A percentile compares a stretch with the other conserved stretches of the same genome.
These are phyloP conservation scores for Heteromurus nitidus DNA, from an alignment of 2,888 invertebrate species.

Conservation along the genomic window DNA sequence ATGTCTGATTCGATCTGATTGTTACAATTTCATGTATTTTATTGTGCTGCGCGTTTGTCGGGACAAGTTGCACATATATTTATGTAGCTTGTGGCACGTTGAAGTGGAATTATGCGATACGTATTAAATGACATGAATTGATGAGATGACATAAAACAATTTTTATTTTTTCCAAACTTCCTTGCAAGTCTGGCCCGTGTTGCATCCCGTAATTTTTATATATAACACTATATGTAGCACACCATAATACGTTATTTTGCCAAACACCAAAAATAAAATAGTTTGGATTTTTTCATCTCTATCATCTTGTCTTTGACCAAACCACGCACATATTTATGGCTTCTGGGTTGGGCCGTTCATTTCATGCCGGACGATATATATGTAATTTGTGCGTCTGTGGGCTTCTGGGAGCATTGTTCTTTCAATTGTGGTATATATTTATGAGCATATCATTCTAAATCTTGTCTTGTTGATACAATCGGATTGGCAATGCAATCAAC, in stretches of 20 bases:
- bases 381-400: slow-evolving; percentile 8
- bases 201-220: too few relatives aligned
- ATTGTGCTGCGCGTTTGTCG: background rate
- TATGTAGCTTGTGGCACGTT: too few relatives aligned
- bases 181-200: background rate
- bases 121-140: background rate
- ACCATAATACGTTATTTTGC: too few relatives aligned
- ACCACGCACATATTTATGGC: slow-evolving; percentile 26
- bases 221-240: too few relatives aligned
- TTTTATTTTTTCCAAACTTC: background rate
- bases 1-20: slow-evolving; percentile 8
- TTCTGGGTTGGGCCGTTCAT: slow-evolving; percentile 31
- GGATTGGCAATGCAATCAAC: too few relatives aligned
- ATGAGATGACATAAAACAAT: slow-evolving; percentile 5
- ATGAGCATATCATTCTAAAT: background rate
- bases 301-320: too few relatives aligned
- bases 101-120: background rate
- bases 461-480: slow-evolving; percentile 13
- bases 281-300: too few relatives aligned
- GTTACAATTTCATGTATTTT: background rate
- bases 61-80: background rate
- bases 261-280: too few relatives aligned
- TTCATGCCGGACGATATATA: background rate
- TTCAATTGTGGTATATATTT: background rate
- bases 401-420: background rate